Percentiles rank a stretch among this genome's conserved stretches.
These are phyloP conservation scores for Phenganax marumi DNA, from an alignment of 92 coral and sea anemone genomes.

Conservation along the genomic window DNA sequence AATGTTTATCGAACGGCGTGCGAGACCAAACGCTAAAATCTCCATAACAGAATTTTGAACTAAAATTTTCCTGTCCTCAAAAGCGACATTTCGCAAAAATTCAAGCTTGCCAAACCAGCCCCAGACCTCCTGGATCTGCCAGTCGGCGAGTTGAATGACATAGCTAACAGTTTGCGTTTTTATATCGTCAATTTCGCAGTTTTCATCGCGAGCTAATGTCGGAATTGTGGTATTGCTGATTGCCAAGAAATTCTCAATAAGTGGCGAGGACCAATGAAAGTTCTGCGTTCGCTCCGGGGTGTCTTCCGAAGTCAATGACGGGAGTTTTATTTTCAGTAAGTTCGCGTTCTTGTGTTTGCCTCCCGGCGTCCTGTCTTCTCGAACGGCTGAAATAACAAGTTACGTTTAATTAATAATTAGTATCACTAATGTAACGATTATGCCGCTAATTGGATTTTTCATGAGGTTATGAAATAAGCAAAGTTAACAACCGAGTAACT, in stretches of 20 bases:
- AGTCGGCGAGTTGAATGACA: slow-evolving; percentile 77
- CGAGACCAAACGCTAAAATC: slow-evolving; percentile 76
- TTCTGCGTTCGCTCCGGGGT: not conserved
- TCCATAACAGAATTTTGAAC: slow-evolving; percentile 83
- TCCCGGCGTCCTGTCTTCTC: slow-evolving; percentile 96
- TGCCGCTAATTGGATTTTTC: no score
- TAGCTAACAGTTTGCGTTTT: slow-evolving; percentile 65
- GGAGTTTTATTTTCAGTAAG: slow-evolving; percentile 29
- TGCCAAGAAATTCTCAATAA: slow-evolving; percentile 12
- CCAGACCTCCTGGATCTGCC: slow-evolving; percentile 65
- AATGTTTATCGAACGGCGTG: slow-evolving; percentile 66
- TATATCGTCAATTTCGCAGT: not conserved
- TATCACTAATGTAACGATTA: no score
- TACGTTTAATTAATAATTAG: not conserved
- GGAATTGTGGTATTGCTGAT: slow-evolving; percentile 9
- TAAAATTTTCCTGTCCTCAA: slow-evolving; percentile 57
- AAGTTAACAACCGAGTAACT: no score
- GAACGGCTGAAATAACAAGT: slow-evolving; percentile 67
- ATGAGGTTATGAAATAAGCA: no score
- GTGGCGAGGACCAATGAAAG: slow-evolving; percentile 15
- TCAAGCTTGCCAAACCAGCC: slow-evolving; percentile 76
- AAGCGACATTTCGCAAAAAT: slow-evolving; percentile 57
- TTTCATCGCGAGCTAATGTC: not conserved
- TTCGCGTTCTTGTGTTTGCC: slow-evolving; percentile 59
- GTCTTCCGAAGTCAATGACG: not conserved